These are phyloP conservation scores for Cheilosia vulpina DNA, from an alignment of 2,888 invertebrate genomes.

Conservation along the genomic window DNA sequence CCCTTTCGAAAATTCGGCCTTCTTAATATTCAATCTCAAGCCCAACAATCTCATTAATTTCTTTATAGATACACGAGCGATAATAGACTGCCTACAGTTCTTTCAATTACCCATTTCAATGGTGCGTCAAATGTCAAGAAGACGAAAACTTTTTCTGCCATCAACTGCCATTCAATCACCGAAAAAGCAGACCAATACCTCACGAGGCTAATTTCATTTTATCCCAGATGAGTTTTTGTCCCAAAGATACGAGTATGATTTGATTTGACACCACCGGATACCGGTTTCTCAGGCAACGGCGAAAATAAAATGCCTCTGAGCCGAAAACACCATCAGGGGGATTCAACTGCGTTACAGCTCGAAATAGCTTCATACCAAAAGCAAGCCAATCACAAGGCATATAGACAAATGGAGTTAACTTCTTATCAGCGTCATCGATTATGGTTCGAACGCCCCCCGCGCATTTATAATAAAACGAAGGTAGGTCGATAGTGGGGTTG, in stretches of 20 bases:
- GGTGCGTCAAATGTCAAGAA: background rate
- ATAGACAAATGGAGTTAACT: conserved; percentile 21
- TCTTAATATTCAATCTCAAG: background rate
- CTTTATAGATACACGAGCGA: background rate
- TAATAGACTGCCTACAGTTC: background rate
- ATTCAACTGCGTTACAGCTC: background rate
- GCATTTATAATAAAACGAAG: background rate
- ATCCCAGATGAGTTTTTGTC: conserved; percentile 16
- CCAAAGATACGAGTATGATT: conserved; percentile 34
- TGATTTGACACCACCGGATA: conserved; percentile 60
- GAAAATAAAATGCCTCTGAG: background rate
- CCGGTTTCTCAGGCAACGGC: conserved; percentile 41
- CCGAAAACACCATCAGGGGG: background rate
- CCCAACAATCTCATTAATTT: background rate
- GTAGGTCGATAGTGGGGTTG: background rate
- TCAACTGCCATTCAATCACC: conserved; percentile 9
- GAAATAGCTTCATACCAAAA: background rate
- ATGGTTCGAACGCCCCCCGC: background rate
- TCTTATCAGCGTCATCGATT: conserved; percentile 1
- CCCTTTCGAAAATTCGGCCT: no score
- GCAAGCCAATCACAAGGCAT: conserved; percentile 5
- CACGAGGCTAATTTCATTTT: conserved; percentile 26
- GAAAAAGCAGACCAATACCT: conserved; percentile 17
- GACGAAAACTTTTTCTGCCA: background rate
- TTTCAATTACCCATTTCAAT: conserved; percentile 7